Base-by-base conservation (phyloP, 2,797 vertebrate species). In the Synanceia verrucosa region DNA sequence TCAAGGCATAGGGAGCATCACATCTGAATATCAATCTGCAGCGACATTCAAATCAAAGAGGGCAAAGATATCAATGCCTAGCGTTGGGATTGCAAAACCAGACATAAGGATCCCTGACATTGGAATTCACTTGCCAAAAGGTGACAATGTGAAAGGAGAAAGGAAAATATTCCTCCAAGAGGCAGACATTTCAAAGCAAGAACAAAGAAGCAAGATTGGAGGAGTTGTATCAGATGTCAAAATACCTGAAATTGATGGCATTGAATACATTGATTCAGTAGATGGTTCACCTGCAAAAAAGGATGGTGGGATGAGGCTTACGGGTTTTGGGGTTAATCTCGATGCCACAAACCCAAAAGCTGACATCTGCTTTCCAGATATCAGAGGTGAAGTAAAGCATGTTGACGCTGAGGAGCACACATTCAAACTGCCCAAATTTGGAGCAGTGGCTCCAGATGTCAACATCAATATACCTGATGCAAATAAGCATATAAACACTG, bases 71-170 rank as follows among this genome's bases (percentile, higher is more conserved):
- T 72, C 58, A 16, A 79, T 77, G 29, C 57, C 85, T 10, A 79
- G 65, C 48, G 79, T 90, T 78, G 90, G 64, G 46, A 84, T 91
- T 24, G 18, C 76, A 66, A 90, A 86, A 81, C 84, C 87, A 64
- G 84, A 89, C 36, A 90, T 89, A 70, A 86, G 31, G 63, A 81
- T 91, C 12, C 84, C 90, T 66, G 81, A 91, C 28, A 67, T 91
- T 76, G 81, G 74, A 61, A 86, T 88, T 75, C 74, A 89, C 53
- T 79, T 92, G 21, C 78, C 81, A 58, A 88, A 90, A 46, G 62
- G n/a, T 37, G 43, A 70, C 16, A 31, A 46, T 9, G 16, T 76
- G 24, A 74, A 78, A 64, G 65, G 4, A 51, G 71, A 84, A 64
- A 76, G 60, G 18, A 68, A 64, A 1, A 73, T 67, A 78, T 56